A percentile compares a stretch with the other conserved stretches of the same genome.
phyloP scores from a whole-genome alignment of 1,140 invertebrate species.

The Cepaea nemoralis region DNA sequence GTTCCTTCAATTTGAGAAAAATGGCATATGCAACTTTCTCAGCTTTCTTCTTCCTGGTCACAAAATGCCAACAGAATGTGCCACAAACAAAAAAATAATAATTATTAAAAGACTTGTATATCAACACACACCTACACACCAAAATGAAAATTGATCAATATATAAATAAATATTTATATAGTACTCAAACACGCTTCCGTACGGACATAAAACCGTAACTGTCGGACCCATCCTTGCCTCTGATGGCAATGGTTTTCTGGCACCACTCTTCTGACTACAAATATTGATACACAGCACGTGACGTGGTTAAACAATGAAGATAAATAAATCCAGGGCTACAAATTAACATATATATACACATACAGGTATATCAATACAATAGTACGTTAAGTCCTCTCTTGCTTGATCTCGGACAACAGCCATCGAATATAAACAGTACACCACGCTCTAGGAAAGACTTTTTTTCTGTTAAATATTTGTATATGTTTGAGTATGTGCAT shows the following conservation, averaged over 20 bases:
- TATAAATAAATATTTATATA: conserved; percentile 8
- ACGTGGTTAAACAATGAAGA: conserved; percentile 59
- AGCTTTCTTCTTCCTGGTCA: conserved; percentile 22
- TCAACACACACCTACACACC: conserved; percentile 21
- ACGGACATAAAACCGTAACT: background rate
- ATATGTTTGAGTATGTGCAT: conserved; percentile 41
- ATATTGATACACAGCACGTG: conserved; percentile 13
- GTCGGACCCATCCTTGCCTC: background rate
- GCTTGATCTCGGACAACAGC: conserved; percentile 29
- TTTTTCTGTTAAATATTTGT: conserved; percentile 39
- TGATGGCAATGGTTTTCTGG: background rate
- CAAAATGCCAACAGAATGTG: conserved; percentile 6
- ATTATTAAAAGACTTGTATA: background rate
- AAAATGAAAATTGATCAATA: conserved; percentile 5
- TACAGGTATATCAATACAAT: conserved; percentile 22
- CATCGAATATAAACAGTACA: conserved; percentile 30
- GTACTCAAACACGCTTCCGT: background rate
- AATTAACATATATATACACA: conserved; percentile 30
- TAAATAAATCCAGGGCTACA: conserved; percentile 52
- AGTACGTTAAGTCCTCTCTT: conserved; percentile 29
- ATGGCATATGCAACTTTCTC: conserved; percentile 21
- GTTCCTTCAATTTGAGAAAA: conserved; percentile 36
- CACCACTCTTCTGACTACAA: conserved; percentile 17
- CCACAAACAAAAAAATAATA: conserved; percentile 13
- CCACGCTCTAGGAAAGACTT: conserved; percentile 37